Evolutionary conservation across 1,140 invertebrate species (phyloP).

Genomic region (Drosophila ercepeae): DNA sequence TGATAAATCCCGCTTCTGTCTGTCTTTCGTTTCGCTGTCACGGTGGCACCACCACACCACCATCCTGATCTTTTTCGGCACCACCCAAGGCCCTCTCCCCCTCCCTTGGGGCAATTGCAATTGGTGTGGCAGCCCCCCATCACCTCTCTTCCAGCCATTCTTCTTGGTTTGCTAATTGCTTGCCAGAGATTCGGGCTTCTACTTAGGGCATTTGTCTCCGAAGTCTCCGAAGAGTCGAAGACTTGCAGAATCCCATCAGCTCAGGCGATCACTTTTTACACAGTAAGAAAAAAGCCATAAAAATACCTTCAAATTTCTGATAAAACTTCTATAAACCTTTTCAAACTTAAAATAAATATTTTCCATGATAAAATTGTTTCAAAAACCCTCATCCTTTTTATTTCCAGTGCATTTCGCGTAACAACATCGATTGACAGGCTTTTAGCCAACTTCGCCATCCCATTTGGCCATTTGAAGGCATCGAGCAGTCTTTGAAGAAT

Average conservation of each 20-base stretch:
- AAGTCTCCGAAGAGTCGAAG: conserved; percentile 4
- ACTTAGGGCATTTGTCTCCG: conserved; percentile 41
- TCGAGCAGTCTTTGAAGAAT: conserved; percentile 14
- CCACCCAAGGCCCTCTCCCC: neutral
- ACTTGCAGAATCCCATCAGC: conserved; percentile 1
- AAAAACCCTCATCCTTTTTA: neutral
- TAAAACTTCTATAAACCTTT: neutral
- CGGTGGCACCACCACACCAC: neutral
- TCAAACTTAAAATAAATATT: neutral
- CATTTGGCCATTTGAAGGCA: conserved; percentile 31
- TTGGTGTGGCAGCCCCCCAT: conserved; percentile 31
- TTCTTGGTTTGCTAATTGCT: conserved; percentile 55
- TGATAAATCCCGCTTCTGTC: conserved; percentile 80
- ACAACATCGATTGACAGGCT: conserved; percentile 63
- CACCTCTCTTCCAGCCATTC: too few relatives aligned
- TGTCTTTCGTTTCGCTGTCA: conserved; percentile 19
- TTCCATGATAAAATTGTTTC: too few relatives aligned
- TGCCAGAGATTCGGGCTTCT: conserved; percentile 51
- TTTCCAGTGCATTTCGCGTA: conserved; percentile 16
- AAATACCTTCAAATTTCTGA: too few relatives aligned
- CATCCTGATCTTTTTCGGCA: conserved; percentile 1
- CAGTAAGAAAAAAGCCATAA: neutral
- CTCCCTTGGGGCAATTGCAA: conserved; percentile 30
- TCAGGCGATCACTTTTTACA: neutral
- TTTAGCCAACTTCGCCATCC: conserved; percentile 55